Evolutionary conservation across 2,797 vertebrate genomes (phyloP).

Genomic region (Micromesistius poutassou): DNA sequence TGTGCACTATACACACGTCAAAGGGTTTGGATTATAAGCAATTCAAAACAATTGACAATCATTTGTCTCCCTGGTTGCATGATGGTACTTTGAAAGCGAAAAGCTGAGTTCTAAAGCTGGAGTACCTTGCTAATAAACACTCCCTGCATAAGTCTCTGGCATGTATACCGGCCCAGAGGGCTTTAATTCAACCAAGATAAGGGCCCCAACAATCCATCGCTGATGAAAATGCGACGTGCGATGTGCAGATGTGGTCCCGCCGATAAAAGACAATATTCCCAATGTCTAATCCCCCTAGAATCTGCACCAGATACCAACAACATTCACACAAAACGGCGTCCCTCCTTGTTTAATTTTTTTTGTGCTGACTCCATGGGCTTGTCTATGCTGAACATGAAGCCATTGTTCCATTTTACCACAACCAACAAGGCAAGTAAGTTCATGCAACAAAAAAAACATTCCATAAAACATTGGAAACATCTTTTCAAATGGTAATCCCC

Average conservation of each 20-base stretch:
- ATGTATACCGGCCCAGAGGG: slow-evolving; percentile 52
- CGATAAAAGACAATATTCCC: slow-evolving; percentile 60
- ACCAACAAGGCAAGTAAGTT: slow-evolving; percentile 60
- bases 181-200: slow-evolving; percentile 62
- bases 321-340: slow-evolving; percentile 54
- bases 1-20: not conserved
- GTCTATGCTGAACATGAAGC: slow-evolving; percentile 53
- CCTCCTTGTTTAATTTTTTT: slow-evolving; percentile 24
- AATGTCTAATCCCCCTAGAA: slow-evolving; percentile 69
- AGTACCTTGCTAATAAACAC: slow-evolving; percentile 60
- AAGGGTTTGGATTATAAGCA: not conserved
- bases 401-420: slow-evolving; percentile 61
- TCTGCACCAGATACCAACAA: slow-evolving; percentile 57
- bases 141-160: slow-evolving; percentile 42
- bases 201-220: slow-evolving; percentile 50
- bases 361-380: slow-evolving; percentile 60
- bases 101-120: slow-evolving; percentile 35
- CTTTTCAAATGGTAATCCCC: slow-evolving; percentile 72
- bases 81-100: slow-evolving; percentile 34
- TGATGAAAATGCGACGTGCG: slow-evolving; percentile 50
- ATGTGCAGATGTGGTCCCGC: slow-evolving; percentile 52
- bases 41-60: slow-evolving; percentile 7
- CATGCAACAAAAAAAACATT: slow-evolving; percentile 17
- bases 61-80: slow-evolving; percentile 24
- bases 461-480: slow-evolving; percentile 46